These are phyloP conservation scores for Lepus townsendii DNA, from an alignment of 2,797 vertebrate genomes.

Conservation along the genomic window DNA sequence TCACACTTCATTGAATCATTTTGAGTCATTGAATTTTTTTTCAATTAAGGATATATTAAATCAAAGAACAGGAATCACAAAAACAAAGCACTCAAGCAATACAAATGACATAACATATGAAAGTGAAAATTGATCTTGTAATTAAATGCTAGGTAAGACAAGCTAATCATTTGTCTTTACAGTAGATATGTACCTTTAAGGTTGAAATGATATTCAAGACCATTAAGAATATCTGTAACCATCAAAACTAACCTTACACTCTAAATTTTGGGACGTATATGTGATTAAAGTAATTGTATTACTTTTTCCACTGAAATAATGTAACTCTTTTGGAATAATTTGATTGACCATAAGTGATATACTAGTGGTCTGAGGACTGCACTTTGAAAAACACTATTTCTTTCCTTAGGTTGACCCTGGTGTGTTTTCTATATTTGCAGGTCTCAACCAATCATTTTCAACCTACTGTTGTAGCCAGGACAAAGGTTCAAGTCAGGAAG, in stretches of 20 bases:
- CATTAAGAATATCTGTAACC: constrained; percentile 5
- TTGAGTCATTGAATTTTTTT: constrained; percentile 15
- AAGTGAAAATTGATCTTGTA: background rate
- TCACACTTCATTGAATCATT: background rate
- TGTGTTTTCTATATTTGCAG: background rate
- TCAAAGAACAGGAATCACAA: background rate
- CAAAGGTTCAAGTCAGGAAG: background rate
- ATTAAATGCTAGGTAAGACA: background rate
- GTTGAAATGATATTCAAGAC: background rate
- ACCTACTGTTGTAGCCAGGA: background rate
- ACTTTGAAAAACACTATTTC: constrained; percentile 25
- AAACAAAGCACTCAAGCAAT: constrained; percentile 5
- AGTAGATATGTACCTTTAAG: background rate
- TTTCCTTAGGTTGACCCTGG: background rate
- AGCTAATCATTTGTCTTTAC: background rate
- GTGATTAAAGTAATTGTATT: constrained; percentile 29
- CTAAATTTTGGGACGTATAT: background rate
- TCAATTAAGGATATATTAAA: background rate
- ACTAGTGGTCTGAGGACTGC: background rate
- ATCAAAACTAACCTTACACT: constrained; percentile 39
- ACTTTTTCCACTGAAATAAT: background rate
- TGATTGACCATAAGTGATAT: background rate
- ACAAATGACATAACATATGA: background rate
- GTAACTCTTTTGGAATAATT: background rate
- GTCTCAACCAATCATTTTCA: background rate